These are phyloP conservation scores for Nyctibius bracteatus DNA, from an alignment of 2,113 vertebrate species.

Conservation along the genomic window DNA sequence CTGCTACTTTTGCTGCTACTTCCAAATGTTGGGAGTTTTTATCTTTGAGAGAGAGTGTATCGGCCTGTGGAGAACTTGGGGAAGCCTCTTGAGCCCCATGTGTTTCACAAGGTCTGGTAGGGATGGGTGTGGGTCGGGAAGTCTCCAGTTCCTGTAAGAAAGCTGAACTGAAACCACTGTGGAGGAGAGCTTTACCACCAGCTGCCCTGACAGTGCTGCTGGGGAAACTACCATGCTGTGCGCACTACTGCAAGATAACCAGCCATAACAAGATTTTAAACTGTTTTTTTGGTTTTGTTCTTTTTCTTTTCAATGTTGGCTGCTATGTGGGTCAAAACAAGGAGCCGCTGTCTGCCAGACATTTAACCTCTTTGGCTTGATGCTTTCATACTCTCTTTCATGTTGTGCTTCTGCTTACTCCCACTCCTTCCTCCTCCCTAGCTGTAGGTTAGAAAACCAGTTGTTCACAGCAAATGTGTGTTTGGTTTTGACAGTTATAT, in stretches of 20 bases:
- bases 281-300: not conserved
- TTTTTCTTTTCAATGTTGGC: not conserved
- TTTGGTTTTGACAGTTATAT: not conserved
- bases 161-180: constrained; percentile 51
- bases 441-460: constrained; percentile 1
- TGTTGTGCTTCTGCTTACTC: constrained; percentile 34
- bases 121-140: not conserved
- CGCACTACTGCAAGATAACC: not conserved
- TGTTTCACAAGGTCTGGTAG: not conserved
- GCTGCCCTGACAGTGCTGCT: not conserved
- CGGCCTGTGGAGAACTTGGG: not conserved
- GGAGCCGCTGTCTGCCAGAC: not conserved
- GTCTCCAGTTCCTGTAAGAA: not conserved
- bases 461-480: not conserved
- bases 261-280: not conserved
- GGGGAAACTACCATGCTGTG: not conserved
- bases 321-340: not conserved
- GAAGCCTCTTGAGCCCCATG: not conserved
- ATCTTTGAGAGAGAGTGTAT: not conserved
- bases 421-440: constrained; percentile 44
- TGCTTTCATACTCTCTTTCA: not conserved
- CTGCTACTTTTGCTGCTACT: not conserved
- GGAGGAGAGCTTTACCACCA: constrained; percentile 24
- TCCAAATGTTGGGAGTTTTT: not conserved
- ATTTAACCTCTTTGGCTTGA: not conserved